Evolutionary conservation across 2,888 invertebrate species (phyloP).

Genomic region (Pachycephus smyrnensis): DNA sequence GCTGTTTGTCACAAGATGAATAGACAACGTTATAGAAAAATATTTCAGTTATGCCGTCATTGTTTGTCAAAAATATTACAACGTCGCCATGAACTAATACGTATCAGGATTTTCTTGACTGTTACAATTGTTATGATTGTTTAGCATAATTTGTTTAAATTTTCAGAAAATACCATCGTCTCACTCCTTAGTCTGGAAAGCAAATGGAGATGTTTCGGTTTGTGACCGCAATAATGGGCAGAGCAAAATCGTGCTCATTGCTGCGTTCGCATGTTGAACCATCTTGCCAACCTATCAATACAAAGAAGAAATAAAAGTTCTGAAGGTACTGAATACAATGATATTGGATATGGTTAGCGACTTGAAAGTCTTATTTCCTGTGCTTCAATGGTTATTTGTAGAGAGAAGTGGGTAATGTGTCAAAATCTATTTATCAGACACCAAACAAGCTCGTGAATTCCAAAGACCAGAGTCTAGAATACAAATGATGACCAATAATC

Average conservation of each 20-base stretch:
- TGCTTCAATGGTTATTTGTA: neutral
- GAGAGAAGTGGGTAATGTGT: neutral
- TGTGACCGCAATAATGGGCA: conserved; percentile 70
- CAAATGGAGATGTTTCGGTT: conserved; percentile 59
- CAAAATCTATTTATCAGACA: neutral
- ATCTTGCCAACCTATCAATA: conserved; percentile 29
- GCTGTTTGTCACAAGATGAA: neutral
- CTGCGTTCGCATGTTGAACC: conserved; percentile 57
- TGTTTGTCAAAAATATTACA: neutral
- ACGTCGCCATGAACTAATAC: neutral
- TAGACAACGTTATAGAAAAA: neutral
- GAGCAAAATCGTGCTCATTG: conserved; percentile 57
- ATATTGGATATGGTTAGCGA: neutral
- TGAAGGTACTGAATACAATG: neutral
- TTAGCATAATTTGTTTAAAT: neutral
- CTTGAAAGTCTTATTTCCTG: neutral
- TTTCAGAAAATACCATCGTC: neutral
- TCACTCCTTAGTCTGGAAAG: neutral
- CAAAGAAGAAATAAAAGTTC: neutral
- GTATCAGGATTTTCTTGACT: neutral
- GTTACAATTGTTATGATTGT: neutral
- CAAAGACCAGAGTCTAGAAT: neutral
- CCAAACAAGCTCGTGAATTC: neutral
- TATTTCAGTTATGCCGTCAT: neutral
- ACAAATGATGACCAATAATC: neutral